A percentile compares a stretch with the other conserved stretches of the same genome.
Evolutionary conservation across 2,888 invertebrate species (phyloP).

Genomic region (Ormyrus labotus): DNA sequence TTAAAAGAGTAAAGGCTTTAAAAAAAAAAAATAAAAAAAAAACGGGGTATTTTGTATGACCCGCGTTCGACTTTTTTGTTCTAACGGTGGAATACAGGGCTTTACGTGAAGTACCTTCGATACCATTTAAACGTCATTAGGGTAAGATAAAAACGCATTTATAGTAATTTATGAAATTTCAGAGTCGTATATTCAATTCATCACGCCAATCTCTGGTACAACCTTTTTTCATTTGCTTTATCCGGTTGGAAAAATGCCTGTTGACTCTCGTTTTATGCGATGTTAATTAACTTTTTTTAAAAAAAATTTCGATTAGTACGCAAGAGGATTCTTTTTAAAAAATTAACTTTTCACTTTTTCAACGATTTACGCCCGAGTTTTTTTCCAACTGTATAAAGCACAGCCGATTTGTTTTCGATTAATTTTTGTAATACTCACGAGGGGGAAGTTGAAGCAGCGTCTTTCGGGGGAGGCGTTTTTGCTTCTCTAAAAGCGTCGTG

Average conservation of each 20-base stretch:
- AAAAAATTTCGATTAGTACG: too few relatives aligned
- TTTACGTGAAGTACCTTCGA: constrained; percentile 61
- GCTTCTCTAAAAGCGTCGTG: constrained; percentile 17
- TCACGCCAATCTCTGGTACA: constrained; percentile 42
- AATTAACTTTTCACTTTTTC: not conserved
- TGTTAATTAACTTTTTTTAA: not conserved
- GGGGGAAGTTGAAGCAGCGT: constrained; percentile 29
- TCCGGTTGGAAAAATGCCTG: constrained; percentile 27
- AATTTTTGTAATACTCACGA: constrained; percentile 33
- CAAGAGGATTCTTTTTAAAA: not conserved
- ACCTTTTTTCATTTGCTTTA: constrained; percentile 8
- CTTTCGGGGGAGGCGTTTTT: constrained; percentile 29
- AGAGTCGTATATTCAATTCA: constrained; percentile 22
- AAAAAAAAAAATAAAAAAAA: constrained; percentile 52
- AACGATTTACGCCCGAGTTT: too few relatives aligned
- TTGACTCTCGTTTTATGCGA: not conserved
- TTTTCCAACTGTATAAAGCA: constrained; percentile 24
- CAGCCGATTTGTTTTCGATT: constrained; percentile 35
- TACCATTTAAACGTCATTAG: constrained; percentile 41
- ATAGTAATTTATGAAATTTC: constrained; percentile 30
- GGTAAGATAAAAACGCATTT: constrained; percentile 35
- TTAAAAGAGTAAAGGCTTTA: constrained; percentile 5
- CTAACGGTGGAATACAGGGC: constrained; percentile 66
- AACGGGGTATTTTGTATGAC: constrained; percentile 69
- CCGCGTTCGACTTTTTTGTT: constrained; percentile 61